Conservation (phyloP, 2,797 vertebrate species). For the Gymnothorax reevesii region DNA sequence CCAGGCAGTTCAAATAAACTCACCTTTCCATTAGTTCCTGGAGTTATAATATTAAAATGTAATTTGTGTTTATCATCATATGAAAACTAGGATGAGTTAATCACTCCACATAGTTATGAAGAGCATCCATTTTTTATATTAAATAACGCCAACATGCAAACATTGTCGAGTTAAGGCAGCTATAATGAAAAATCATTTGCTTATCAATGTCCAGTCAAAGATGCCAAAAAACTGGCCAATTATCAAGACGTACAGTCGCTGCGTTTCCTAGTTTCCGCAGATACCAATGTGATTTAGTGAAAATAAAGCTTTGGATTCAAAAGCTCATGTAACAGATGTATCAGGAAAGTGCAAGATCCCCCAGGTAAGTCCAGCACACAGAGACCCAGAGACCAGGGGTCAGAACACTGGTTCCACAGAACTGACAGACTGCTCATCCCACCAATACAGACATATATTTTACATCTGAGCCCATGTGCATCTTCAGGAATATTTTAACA, state of each 20-base stretch:
- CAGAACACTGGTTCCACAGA: not conserved
- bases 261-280: not conserved
- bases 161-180: not conserved
- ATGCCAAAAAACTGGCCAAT: not conserved
- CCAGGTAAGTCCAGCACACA: not conserved
- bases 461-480: constrained; percentile 8
- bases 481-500: not conserved
- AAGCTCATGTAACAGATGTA: not conserved
- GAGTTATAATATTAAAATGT: not conserved
- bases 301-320: not conserved
- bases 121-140: not conserved
- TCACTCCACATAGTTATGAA: not conserved
- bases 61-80: not conserved
- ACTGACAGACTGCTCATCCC: not conserved
- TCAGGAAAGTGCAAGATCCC: not conserved
- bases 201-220: not conserved
- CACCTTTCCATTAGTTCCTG: not conserved
- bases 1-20: not conserved
- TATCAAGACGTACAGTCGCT: not conserved
- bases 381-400: not conserved
- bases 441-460: constrained; percentile 10
- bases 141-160: not conserved
- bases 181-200: not conserved
- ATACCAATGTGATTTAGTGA: not conserved
- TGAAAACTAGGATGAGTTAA: not conserved